Conservation (phyloP, 2,888 invertebrate species). For the Caenorhabditis wallacei region DNA sequence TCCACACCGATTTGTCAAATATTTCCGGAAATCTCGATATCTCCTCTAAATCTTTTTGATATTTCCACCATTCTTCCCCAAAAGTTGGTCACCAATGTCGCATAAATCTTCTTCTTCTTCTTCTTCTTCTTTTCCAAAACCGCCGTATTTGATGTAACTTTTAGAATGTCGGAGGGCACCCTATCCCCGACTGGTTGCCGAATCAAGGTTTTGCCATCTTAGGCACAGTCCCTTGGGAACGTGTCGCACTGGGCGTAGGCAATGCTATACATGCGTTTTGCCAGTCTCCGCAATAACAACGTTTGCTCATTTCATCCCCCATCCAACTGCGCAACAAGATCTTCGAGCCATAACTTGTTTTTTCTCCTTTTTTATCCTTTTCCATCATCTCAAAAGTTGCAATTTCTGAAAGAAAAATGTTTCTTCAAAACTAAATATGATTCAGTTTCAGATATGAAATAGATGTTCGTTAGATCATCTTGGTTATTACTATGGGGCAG, state of each 20-base stretch:
- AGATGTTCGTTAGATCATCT: conserved; percentile 67
- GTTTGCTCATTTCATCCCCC: conserved; percentile 56
- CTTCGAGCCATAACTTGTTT: conserved; percentile 38
- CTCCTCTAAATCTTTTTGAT: conserved; percentile 32
- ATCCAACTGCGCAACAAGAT: conserved; percentile 39
- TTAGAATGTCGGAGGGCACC: conserved; percentile 35
- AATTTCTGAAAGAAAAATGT: neutral
- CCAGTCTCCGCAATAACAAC: conserved; percentile 63
- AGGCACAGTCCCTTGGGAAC: conserved; percentile 53
- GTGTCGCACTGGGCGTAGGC: conserved; percentile 56
- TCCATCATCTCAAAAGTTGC: neutral
- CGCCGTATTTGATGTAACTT: conserved; percentile 57
- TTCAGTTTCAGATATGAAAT: conserved; percentile 67
- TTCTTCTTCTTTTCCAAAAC: conserved; percentile 2
- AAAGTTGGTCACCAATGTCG: conserved; percentile 45
- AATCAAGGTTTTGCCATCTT: conserved; percentile 64
- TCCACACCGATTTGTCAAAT: conserved; percentile 16
- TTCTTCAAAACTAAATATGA: neutral
- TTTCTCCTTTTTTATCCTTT: conserved; percentile 17
- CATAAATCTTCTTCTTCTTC: conserved; percentile 56
- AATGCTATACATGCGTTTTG: conserved; percentile 64
- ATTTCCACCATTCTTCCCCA: conserved; percentile 15
- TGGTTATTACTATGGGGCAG: conserved; percentile 65
- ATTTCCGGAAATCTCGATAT: conserved; percentile 21
- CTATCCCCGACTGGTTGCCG: conserved; percentile 42